Percentiles rank a stretch among this genome's conserved stretches.
Conservation (phyloP, 2,888 invertebrate species). For the Agriopis leucophaearia region DNA sequence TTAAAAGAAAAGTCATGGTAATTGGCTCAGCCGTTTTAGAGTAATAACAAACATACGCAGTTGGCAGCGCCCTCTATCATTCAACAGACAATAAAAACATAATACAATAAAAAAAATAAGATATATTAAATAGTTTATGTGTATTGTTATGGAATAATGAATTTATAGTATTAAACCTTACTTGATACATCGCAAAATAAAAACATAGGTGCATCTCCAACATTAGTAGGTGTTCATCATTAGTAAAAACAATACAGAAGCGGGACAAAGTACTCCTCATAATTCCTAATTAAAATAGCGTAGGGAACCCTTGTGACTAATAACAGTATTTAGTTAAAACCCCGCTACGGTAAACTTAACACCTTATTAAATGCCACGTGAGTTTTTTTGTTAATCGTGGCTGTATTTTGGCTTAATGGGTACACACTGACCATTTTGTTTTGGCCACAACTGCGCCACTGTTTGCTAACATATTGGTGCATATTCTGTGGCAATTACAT, state of each 20-base stretch:
- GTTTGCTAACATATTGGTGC: background rate
- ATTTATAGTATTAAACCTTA: background rate
- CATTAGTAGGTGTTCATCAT: no score
- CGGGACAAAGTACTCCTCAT: constrained; percentile 21
- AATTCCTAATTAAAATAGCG: constrained; percentile 41
- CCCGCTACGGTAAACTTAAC: constrained; percentile 75
- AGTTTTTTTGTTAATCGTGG: constrained; percentile 83
- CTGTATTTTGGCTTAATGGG: constrained; percentile 80
- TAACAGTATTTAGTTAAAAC: constrained; percentile 69
- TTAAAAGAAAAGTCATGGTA: no score
- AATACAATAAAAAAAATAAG: no score
- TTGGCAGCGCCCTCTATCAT: no score
- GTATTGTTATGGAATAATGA: background rate
- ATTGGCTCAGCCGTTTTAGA: no score
- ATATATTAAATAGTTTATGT: background rate
- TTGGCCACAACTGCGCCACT: constrained; percentile 7
- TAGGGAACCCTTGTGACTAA: constrained; percentile 65
- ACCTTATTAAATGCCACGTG: constrained; percentile 78
- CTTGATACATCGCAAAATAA: background rate
- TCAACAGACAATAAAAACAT: no score
- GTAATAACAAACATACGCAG: no score
- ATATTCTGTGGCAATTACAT: constrained; percentile 12
- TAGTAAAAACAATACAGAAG: constrained; percentile 11
- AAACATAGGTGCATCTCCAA: background rate
- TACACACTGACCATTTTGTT: constrained; percentile 45